Evolutionary conservation across 1,140 invertebrate genomes (phyloP).

Genomic region (Diploscapter pachys): DNA sequence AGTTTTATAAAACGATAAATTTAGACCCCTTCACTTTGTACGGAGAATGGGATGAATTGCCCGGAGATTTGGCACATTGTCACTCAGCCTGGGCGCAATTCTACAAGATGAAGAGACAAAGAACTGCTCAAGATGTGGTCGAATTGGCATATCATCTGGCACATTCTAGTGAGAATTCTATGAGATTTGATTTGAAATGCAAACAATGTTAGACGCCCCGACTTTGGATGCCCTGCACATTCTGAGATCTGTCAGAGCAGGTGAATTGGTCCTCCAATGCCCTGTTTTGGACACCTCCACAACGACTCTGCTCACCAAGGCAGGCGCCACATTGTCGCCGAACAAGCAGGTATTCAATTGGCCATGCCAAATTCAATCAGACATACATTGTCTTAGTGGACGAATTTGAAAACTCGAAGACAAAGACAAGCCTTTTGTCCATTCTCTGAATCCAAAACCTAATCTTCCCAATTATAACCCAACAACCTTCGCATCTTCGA

Average conservation of each 20-base stretch:
- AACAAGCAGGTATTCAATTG: conserved; percentile 16
- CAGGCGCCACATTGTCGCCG: conserved; percentile 19
- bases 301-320: conserved; percentile 27
- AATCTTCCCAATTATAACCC: too few relatives aligned
- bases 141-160: conserved; percentile 38
- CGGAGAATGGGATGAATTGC: conserved; percentile 15
- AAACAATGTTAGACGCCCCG: conserved; percentile 12
- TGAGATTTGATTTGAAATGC: conserved; percentile 13
- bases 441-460: too few relatives aligned
- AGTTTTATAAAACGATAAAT: too few relatives aligned
- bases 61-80: conserved; percentile 13
- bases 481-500: too few relatives aligned
- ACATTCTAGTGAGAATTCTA: conserved; percentile 22
- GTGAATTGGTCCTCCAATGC: conserved; percentile 27
- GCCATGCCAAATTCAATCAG: conserved; percentile 5
- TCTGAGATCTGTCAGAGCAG: conserved; percentile 26
- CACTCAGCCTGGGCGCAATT: conserved; percentile 34
- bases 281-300: conserved; percentile 35
- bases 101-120: conserved; percentile 30
- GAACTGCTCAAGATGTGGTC: conserved; percentile 34
- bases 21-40: conserved; percentile 14
- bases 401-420: too few relatives aligned
- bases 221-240: conserved; percentile 23
- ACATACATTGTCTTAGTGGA: not conserved
- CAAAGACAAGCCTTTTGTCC: too few relatives aligned